Conservation (phyloP, 2,888 invertebrate genomes). For the Agrotis clavis region DNA sequence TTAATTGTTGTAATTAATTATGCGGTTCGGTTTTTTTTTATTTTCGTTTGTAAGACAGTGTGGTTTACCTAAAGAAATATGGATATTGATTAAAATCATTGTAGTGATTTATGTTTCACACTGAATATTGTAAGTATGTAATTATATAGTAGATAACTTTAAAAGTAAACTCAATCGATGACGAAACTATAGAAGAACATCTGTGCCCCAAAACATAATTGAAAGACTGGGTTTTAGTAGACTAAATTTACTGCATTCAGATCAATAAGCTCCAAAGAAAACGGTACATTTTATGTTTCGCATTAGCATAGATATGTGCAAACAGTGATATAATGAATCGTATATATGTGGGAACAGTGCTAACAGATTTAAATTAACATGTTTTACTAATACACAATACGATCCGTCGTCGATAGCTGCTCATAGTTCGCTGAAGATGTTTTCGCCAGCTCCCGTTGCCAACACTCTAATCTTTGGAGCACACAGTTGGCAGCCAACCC, state of each 20-base stretch:
- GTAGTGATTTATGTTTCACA: conserved; percentile 11
- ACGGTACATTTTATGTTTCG: background rate
- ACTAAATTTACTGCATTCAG: conserved; percentile 14
- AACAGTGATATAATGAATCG: conserved; percentile 12
- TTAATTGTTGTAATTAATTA: conserved; percentile 56
- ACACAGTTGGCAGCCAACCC: conserved; percentile 83
- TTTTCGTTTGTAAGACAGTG: conserved; percentile 13
- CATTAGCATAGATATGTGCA: conserved; percentile 28
- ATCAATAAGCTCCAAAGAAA: conserved; percentile 10
- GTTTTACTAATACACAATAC: conserved; percentile 73
- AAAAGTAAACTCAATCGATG: background rate
- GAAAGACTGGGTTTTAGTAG: conserved; percentile 10
- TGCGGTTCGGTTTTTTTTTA: conserved; percentile 22
- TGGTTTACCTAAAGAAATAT: conserved; percentile 18
- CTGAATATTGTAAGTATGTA: background rate
- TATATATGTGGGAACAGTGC: conserved; percentile 45
- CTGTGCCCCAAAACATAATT: background rate
- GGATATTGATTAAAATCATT: conserved; percentile 22
- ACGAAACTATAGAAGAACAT: background rate
- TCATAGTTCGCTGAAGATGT: conserved; percentile 78
- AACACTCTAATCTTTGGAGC: conserved; percentile 81
- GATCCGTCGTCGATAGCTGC: conserved; percentile 73
- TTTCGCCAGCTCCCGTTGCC: conserved; percentile 79
- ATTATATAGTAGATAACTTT: background rate
- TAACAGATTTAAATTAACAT: conserved; percentile 78